Percentiles rank a stretch among this genome's conserved stretches.
phyloP scores from a whole-genome alignment of 2,113 vertebrate genomes.

The Pseudonaja textilis region DNA sequence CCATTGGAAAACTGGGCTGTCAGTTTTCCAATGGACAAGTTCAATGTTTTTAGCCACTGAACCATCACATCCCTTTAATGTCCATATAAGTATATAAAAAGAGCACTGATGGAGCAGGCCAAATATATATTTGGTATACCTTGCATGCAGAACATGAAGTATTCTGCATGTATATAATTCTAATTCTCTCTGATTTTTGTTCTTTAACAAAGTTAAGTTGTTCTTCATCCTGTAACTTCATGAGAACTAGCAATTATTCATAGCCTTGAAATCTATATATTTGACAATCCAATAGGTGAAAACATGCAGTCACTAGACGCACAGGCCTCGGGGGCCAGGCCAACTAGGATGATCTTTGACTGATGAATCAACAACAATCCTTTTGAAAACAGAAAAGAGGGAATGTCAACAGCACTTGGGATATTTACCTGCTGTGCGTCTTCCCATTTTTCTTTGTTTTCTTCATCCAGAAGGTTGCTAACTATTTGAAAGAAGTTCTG shows the following conservation, averaged over 20 bases:
- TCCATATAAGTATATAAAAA: background rate
- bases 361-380: background rate
- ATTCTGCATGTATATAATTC: background rate
- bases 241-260: background rate
- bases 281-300: background rate
- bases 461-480: slow-evolving; percentile 98
- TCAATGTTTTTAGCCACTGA: background rate
- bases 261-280: background rate
- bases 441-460: slow-evolving; percentile 98
- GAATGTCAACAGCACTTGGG: background rate
- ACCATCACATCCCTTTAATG: background rate
- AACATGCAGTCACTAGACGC: background rate
- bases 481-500: slow-evolving; percentile 99
- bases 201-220: background rate
- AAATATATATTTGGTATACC: background rate
- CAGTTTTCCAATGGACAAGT: background rate
- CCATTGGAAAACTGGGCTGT: background rate
- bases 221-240: background rate
- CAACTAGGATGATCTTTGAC: background rate
- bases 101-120: background rate
- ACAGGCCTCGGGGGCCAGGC: background rate
- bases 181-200: background rate
- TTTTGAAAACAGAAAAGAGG: background rate
- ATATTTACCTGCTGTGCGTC: slow-evolving; percentile 93
- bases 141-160: background rate